Evolutionary conservation across 2,888 invertebrate species (phyloP).

Genomic region (Hydraecia micacea): DNA sequence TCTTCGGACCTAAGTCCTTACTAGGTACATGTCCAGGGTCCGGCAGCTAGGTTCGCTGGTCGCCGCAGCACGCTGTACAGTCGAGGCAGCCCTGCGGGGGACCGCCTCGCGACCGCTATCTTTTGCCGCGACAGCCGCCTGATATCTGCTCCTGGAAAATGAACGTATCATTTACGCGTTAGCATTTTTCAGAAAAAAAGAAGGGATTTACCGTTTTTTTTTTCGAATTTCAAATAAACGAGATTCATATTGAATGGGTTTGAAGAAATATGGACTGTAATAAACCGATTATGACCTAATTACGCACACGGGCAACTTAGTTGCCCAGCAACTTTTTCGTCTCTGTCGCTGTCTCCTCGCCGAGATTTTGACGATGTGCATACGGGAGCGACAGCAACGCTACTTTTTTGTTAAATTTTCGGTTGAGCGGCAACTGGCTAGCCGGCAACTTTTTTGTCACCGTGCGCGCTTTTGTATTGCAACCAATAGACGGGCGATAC

Average conservation of each 20-base stretch:
- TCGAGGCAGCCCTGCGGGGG: conserved; percentile 89
- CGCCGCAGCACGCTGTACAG: conserved; percentile 89
- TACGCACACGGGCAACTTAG: too few species aligned
- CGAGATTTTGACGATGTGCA: too few species aligned
- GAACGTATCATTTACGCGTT: not conserved
- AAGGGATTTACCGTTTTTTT: not conserved
- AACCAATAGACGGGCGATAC: too few species aligned
- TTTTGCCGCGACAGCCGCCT: conserved; percentile 85
- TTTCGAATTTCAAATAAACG: not conserved
- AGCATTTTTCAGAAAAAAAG: not conserved
- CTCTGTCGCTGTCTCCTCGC: too few species aligned
- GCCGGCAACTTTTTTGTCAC: too few species aligned
- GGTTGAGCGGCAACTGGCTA: too few species aligned
- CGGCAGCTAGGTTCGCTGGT: conserved; percentile 74
- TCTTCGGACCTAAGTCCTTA: not conserved
- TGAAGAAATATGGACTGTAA: not conserved
- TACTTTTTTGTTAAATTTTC: too few species aligned
- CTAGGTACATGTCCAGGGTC: not conserved
- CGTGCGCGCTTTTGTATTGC: too few species aligned
- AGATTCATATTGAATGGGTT: not conserved
- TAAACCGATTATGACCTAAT: not conserved
- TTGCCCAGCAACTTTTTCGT: too few species aligned
- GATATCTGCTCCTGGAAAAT: conserved; percentile 83
- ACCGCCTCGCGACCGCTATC: conserved; percentile 88
- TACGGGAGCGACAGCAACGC: too few species aligned